Conservation (phyloP, 2,797 vertebrate genomes). For the Morus bassanus region DNA sequence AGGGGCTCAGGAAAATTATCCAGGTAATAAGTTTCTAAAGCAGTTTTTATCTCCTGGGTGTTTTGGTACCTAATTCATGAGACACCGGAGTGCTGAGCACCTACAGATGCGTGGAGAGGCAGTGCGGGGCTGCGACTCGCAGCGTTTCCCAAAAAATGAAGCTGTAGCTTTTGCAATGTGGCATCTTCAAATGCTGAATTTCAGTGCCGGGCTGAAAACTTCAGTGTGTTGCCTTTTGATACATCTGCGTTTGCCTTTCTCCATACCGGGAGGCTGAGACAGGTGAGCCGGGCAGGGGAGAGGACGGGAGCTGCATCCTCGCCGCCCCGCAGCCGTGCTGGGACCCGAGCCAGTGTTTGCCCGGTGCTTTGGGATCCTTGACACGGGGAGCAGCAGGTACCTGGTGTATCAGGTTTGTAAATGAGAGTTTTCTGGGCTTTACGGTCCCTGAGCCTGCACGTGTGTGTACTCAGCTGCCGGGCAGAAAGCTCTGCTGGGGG, state of each 20-base stretch:
- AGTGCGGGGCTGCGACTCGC: neutral
- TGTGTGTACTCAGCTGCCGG: fast-evolving
- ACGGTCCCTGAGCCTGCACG: fast-evolving
- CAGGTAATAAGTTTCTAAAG: neutral
- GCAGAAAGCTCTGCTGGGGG: neutral
- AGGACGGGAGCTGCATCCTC: neutral
- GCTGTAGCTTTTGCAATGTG: fast-evolving
- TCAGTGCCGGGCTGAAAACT: fast-evolving
- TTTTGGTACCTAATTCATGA: neutral
- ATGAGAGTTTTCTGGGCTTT: neutral
- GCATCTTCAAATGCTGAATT: fast-evolving
- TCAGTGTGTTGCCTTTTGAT: fast-evolving
- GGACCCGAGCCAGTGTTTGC: fast-evolving
- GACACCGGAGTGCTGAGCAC: neutral
- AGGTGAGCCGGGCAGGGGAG: fast-evolving
- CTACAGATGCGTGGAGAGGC: neutral
- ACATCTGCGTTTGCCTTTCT: fast-evolving
- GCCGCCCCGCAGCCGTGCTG: fast-evolving
- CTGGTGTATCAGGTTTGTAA: fast-evolving
- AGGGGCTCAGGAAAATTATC: fast-evolving
- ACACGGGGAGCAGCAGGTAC: fast-evolving
- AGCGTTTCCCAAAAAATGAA: fast-evolving
- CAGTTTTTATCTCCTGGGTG: fast-evolving
- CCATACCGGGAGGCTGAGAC: fast-evolving
- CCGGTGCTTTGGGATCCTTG: neutral